Percentiles rank a stretch among this genome's conserved stretches.
Conservation (phyloP, 1,140 invertebrate species). For the Zaprionus capensis region DNA sequence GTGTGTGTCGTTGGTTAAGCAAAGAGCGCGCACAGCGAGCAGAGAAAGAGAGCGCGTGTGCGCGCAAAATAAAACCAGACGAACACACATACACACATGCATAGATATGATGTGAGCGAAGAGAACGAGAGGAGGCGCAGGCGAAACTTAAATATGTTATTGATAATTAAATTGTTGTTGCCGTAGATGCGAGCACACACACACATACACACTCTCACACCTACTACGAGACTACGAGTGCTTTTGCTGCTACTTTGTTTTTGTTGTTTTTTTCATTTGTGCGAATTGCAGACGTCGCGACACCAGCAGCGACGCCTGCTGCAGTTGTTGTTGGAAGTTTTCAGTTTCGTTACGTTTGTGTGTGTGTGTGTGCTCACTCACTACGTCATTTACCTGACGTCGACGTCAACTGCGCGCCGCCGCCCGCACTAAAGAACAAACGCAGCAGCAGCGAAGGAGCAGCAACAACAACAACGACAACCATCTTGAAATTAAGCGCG, state of each 20-base stretch:
- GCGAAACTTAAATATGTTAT: conserved; percentile 56
- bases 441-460: conserved; percentile 1
- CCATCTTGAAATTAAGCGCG: conserved; percentile 60
- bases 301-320: conserved; percentile 23
- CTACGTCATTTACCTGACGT: conserved; percentile 11
- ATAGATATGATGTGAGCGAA: not conserved
- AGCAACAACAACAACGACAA: conserved; percentile 22
- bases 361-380: conserved; percentile 2
- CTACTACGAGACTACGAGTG: conserved; percentile 33
- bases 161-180: conserved; percentile 54
- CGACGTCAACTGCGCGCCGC: conserved; percentile 2
- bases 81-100: conserved; percentile 16
- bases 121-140: conserved; percentile 18
- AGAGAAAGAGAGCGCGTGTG: conserved; percentile 43
- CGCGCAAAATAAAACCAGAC: conserved; percentile 30
- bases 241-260: conserved; percentile 24
- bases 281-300: conserved; percentile 39
- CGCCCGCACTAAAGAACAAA: conserved; percentile 23
- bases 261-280: conserved; percentile 8
- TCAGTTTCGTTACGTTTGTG: conserved; percentile 31
- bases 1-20: conserved; percentile 9
- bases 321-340: conserved; percentile 16
- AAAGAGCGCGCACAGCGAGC: conserved; percentile 38
- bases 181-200: conserved; percentile 3
- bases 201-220: conserved; percentile 10